Conservation (phyloP, 2,797 vertebrate species). For the Cyprinella venusta region DNA sequence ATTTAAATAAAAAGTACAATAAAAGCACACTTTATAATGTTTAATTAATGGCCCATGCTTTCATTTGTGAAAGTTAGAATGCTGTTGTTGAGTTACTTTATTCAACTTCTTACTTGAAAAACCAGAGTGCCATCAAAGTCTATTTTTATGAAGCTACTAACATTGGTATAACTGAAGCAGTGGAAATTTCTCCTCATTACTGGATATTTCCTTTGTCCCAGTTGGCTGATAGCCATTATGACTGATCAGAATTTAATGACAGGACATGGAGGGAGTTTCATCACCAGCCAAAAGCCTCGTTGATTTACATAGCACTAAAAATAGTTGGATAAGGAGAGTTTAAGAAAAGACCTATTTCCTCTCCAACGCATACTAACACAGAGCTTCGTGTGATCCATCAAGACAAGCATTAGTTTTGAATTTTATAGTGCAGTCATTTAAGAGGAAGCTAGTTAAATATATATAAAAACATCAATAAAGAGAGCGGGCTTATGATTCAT, state of each 20-base stretch:
- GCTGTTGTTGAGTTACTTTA: background rate
- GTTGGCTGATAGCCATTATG: conserved; percentile 81
- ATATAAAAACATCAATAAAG: conserved; percentile 65
- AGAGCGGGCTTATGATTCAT: conserved; percentile 61
- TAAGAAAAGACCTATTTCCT: conserved; percentile 84
- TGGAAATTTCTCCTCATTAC: conserved; percentile 71
- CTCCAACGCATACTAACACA: conserved; percentile 78
- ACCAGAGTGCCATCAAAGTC: conserved; percentile 7
- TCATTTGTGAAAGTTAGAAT: background rate
- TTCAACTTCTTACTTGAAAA: background rate
- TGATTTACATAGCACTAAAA: conserved; percentile 88
- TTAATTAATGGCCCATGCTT: background rate
- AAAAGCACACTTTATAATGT: background rate
- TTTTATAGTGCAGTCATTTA: conserved; percentile 78
- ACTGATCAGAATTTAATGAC: conserved; percentile 85
- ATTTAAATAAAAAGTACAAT: background rate
- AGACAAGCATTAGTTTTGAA: conserved; percentile 80
- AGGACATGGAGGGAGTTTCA: conserved; percentile 79
- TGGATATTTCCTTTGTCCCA: conserved; percentile 67
- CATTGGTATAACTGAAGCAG: conserved; percentile 43
- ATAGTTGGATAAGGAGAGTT: conserved; percentile 85
- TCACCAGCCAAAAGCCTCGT: conserved; percentile 78
- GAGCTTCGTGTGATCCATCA: conserved; percentile 77
- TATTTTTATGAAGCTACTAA: conserved; percentile 45
- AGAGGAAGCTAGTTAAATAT: conserved; percentile 72